Evolutionary conservation across 2,888 invertebrate species (phyloP).

Genomic region (Philopedon plagiatum): DNA sequence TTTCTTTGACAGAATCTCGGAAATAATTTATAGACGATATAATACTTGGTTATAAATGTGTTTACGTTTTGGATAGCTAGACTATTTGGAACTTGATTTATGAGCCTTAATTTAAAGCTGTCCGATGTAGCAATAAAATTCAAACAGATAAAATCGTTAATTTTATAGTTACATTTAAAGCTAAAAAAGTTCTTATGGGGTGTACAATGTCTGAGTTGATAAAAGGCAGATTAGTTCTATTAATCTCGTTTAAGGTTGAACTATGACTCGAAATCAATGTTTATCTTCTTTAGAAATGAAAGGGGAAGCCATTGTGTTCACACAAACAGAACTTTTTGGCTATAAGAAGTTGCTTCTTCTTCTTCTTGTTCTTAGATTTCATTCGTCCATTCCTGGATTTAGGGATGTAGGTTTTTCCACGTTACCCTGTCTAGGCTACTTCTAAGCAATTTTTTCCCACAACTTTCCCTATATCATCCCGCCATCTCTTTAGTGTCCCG

Average conservation of each 20-base stretch:
- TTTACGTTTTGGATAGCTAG: slow-evolving; percentile 20
- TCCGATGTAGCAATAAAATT: slow-evolving; percentile 20
- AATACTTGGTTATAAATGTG: slow-evolving; percentile 14
- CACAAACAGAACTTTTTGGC: neutral
- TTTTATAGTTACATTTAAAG: slow-evolving; percentile 16
- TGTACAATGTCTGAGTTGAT: slow-evolving; percentile 3
- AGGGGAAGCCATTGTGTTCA: too few relatives aligned
- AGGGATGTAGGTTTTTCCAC: too few relatives aligned
- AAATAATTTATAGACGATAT: slow-evolving; percentile 19
- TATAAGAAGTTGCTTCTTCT: too few relatives aligned
- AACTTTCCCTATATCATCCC: too few relatives aligned
- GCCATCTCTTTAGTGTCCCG: too few relatives aligned
- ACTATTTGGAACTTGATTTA: slow-evolving; percentile 23
- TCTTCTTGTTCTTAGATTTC: too few relatives aligned
- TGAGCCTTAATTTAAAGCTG: slow-evolving; percentile 13
- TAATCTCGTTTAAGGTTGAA: slow-evolving; percentile 5
- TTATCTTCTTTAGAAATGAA: neutral
- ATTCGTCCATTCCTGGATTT: too few relatives aligned
- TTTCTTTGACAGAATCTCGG: neutral
- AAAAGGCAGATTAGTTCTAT: slow-evolving; percentile 4
- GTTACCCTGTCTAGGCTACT: too few relatives aligned
- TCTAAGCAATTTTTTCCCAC: too few relatives aligned
- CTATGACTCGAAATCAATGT: neutral
- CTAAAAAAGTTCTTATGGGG: slow-evolving; percentile 15
- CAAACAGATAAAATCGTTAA: slow-evolving; percentile 24